These are phyloP conservation scores for Elymnias hypermnestra DNA, from an alignment of 1,140 invertebrate species.

Conservation along the genomic window DNA sequence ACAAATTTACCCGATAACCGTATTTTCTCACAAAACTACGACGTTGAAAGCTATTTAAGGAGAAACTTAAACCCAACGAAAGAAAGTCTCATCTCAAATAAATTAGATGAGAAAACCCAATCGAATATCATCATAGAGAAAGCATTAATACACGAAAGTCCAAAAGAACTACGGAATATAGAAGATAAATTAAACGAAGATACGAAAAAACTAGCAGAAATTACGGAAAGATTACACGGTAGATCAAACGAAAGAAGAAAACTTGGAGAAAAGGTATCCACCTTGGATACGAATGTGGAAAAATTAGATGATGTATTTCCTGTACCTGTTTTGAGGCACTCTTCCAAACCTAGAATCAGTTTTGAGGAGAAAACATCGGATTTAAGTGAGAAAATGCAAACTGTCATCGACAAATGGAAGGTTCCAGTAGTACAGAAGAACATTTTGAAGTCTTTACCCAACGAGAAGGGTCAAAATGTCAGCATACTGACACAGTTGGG, in stretches of 20 bases:
- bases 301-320: conserved; percentile 37
- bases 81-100: conserved; percentile 23
- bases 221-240: background rate
- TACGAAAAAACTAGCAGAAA: conserved; percentile 12
- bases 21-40: conserved; percentile 54
- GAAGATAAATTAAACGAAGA: background rate
- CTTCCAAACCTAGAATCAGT: conserved; percentile 44
- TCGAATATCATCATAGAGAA: conserved; percentile 25
- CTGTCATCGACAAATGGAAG: conserved; percentile 76
- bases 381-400: conserved; percentile 68
- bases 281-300: too few species aligned
- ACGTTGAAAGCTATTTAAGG: conserved; percentile 57
- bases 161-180: background rate
- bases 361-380: conserved; percentile 23
- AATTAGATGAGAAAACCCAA: conserved; percentile 8
- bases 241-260: conserved; percentile 11
- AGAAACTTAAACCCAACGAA: conserved; percentile 50
- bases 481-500: conserved; percentile 77
- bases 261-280: too few species aligned
- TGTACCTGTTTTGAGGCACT: conserved; percentile 76
- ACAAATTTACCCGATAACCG: conserved; percentile 57
- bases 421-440: conserved; percentile 77
- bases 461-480: conserved; percentile 65
- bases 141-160: conserved; percentile 19
- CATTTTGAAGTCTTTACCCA: conserved; percentile 68